phyloP scores from a whole-genome alignment of 2,113 vertebrate genomes.

The Colistium nudipinnis region DNA sequence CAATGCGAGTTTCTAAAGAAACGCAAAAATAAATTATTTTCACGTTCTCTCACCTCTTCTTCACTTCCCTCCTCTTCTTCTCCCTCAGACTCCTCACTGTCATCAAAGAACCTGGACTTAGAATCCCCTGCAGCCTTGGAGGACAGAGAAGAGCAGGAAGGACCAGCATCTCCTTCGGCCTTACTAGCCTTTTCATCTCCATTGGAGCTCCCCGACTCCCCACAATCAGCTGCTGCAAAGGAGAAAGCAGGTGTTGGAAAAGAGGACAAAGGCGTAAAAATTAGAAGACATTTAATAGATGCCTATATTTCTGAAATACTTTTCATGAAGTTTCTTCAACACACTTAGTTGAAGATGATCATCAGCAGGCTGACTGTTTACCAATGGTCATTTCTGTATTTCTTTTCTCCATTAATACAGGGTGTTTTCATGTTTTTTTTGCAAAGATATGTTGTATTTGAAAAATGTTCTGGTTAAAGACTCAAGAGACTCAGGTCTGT shows the following conservation, averaged over 20 bases:
- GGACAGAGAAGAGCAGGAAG: slow-evolving; percentile 93
- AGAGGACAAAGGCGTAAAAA: no score
- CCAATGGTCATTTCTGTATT: background rate
- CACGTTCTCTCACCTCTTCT: slow-evolving; percentile 78
- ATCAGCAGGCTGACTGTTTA: background rate
- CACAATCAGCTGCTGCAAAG: slow-evolving; percentile 72
- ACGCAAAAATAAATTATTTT: background rate
- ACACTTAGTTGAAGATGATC: no score
- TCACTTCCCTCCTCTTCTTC: slow-evolving; percentile 84
- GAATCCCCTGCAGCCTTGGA: slow-evolving; percentile 85
- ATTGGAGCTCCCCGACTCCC: slow-evolving; percentile 67
- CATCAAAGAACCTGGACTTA: slow-evolving; percentile 98
- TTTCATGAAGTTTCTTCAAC: background rate
- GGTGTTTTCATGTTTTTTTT: background rate
- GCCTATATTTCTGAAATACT: background rate
- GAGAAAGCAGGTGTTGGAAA: background rate
- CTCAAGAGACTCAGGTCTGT: background rate
- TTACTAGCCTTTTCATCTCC: slow-evolving; percentile 78
- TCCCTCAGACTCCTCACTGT: slow-evolving; percentile 96
- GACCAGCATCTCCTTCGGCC: slow-evolving; percentile 90
- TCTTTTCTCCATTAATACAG: no score
- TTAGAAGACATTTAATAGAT: no score
- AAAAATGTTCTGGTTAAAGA: background rate
- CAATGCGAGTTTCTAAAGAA: background rate
- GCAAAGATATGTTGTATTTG: no score